Evolutionary conservation across 2,797 vertebrate species (phyloP).

Genomic region (Sebastolobus alascanus): DNA sequence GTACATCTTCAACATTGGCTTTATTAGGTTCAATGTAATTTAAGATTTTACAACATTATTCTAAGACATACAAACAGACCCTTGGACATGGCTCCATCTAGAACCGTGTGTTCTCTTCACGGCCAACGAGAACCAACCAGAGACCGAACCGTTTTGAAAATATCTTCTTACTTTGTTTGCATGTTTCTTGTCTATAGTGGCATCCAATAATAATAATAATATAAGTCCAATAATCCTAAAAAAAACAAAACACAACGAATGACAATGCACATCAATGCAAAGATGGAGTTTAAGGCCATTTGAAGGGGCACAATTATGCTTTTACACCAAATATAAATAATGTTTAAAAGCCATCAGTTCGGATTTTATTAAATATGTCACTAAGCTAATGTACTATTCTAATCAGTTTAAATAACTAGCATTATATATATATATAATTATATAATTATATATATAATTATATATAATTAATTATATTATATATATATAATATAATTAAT

Average conservation of each 20-base stretch:
- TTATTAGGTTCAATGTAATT: constrained; percentile 79
- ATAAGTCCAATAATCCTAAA: constrained; percentile 57
- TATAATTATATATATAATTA: no score
- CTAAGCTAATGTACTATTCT: constrained; percentile 84
- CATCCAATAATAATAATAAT: neutral
- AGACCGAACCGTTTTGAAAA: constrained; percentile 64
- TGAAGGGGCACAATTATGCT: constrained; percentile 71
- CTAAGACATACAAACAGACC: constrained; percentile 76
- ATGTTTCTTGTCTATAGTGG: constrained; percentile 50
- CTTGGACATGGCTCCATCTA: constrained; percentile 52
- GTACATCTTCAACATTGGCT: constrained; percentile 63
- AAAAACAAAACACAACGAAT: constrained; percentile 56
- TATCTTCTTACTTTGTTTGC: constrained; percentile 46
- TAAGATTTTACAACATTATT: constrained; percentile 72
- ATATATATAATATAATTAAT: constrained; percentile 67
- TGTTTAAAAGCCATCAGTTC: constrained; percentile 77
- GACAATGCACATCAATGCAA: constrained; percentile 74
- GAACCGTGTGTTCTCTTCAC: constrained; percentile 17
- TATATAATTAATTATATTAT: neutral
- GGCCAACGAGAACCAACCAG: constrained; percentile 50
- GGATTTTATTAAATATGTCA: constrained; percentile 81
- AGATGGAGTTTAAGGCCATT: constrained; percentile 82
- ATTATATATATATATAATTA: constrained; percentile 22
- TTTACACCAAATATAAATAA: constrained; percentile 85
- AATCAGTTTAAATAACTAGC: constrained; percentile 86